phyloP scores from a whole-genome alignment of 2,888 invertebrate genomes.

The Leucozona laternaria region DNA sequence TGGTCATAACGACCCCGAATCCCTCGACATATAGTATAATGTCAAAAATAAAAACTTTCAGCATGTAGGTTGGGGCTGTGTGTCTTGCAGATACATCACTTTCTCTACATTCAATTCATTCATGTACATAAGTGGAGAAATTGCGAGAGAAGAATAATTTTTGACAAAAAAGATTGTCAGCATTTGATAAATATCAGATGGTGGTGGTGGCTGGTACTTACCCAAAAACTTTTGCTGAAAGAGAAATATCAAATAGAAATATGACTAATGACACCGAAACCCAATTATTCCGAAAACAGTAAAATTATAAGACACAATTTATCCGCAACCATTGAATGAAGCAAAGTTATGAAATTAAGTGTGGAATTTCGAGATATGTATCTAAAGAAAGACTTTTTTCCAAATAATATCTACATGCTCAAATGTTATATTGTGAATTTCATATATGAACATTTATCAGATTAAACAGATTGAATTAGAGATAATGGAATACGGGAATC shows the following conservation, averaged over 20 bases:
- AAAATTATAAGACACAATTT: constrained; percentile 4
- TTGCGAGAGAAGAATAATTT: constrained; percentile 27
- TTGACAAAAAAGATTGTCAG: constrained; percentile 19
- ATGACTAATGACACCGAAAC: constrained; percentile 68
- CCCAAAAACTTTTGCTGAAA: constrained; percentile 60
- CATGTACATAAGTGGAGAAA: constrained; percentile 20
- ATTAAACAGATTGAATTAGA: constrained; percentile 20
- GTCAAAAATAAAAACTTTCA: background rate
- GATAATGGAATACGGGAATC: background rate
- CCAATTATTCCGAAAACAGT: constrained; percentile 61
- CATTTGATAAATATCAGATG: constrained; percentile 43
- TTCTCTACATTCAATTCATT: constrained; percentile 25
- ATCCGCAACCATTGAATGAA: constrained; percentile 37
- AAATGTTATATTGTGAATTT: constrained; percentile 27
- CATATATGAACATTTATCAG: constrained; percentile 20
- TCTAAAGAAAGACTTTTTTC: background rate
- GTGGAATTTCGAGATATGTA: background rate
- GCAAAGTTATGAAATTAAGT: constrained; percentile 34
- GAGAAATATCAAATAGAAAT: constrained; percentile 48
- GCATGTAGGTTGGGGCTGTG: constrained; percentile 21
- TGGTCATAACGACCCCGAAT: background rate
- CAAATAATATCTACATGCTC: background rate
- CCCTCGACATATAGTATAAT: background rate
- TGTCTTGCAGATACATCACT: constrained; percentile 43
- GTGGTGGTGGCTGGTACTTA: constrained; percentile 46